These are phyloP conservation scores for Macroramphosus scolopax DNA, from an alignment of 2,797 vertebrate genomes.

Conservation along the genomic window DNA sequence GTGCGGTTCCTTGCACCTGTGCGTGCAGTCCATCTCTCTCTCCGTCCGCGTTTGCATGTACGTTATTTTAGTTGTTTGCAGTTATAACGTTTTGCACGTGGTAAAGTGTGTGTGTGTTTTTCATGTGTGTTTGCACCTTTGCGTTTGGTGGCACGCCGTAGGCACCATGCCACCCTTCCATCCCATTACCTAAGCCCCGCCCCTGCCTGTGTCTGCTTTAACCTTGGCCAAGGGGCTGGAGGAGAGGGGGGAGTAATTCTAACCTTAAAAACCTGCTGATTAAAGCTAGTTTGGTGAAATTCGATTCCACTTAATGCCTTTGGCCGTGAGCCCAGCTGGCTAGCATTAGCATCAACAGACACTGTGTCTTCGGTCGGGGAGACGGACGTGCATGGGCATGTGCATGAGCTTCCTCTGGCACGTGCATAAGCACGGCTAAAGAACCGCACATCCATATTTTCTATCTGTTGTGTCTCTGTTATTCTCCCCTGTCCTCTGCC, in stretches of 20 bases:
- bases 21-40: neutral
- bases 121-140: constrained; percentile 19
- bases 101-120: constrained; percentile 2
- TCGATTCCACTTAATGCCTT: constrained; percentile 98
- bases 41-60: neutral
- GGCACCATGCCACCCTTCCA: constrained; percentile 65
- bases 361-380: constrained; percentile 77
- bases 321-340: constrained; percentile 90
- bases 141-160: constrained; percentile 53
- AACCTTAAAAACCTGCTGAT: constrained; percentile 99
- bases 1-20: too few species aligned
- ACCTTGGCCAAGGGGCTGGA: constrained; percentile 93
- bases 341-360: constrained; percentile 92
- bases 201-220: constrained; percentile 88
- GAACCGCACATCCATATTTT: constrained; percentile 19
- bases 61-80: constrained; percentile 13
- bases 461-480: constrained; percentile 34
- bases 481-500: too few species aligned
- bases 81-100: constrained; percentile 11
- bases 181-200: constrained; percentile 79
- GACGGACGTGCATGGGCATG: constrained; percentile 62
- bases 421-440: constrained; percentile 40
- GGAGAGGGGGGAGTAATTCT: constrained; percentile 96
- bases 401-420: constrained; percentile 57
- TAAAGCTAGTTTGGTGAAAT: constrained; percentile 99